phyloP scores from a whole-genome alignment of 2,888 invertebrate species.

The Epistrophella euchroma region DNA sequence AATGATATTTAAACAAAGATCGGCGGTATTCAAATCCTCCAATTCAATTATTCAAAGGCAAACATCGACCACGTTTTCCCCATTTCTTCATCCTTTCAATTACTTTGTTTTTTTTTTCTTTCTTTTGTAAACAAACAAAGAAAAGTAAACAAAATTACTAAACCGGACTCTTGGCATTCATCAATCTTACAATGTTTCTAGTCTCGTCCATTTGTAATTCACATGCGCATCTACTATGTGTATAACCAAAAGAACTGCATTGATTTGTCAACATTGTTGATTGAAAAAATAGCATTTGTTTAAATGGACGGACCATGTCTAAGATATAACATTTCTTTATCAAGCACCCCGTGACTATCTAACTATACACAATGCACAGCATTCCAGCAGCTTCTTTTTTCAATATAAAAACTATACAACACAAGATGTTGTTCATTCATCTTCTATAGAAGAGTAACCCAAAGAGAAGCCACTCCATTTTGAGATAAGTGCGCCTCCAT shows the following conservation, averaged over 20 bases:
- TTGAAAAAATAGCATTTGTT: background rate
- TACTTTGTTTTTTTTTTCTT: background rate
- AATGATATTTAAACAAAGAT: background rate
- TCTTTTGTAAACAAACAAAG: background rate
- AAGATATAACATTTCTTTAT: conserved; percentile 6
- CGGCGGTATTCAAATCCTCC: background rate
- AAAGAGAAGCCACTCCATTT: conserved; percentile 1
- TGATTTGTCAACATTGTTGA: conserved; percentile 26
- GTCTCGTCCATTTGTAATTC: conserved; percentile 2
- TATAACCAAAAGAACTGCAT: background rate
- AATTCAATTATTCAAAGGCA: background rate
- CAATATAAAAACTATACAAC: background rate
- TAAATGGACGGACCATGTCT: background rate
- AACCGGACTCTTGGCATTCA: background rate
- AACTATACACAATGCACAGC: background rate
- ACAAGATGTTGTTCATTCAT: conserved; percentile 8
- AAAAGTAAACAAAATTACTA: conserved; percentile 10
- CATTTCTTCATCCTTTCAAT: background rate
- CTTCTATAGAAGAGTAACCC: background rate
- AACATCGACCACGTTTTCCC: background rate
- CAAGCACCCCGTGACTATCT: background rate
- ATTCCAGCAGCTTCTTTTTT: background rate
- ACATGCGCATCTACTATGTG: background rate
- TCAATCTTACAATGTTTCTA: background rate
- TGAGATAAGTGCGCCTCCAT: conserved; percentile 10